Percentiles rank a stretch among this genome's conserved stretches.
Evolutionary conservation across 2,113 vertebrate genomes (phyloP).

Genomic region (Colistium nudipinnis): DNA sequence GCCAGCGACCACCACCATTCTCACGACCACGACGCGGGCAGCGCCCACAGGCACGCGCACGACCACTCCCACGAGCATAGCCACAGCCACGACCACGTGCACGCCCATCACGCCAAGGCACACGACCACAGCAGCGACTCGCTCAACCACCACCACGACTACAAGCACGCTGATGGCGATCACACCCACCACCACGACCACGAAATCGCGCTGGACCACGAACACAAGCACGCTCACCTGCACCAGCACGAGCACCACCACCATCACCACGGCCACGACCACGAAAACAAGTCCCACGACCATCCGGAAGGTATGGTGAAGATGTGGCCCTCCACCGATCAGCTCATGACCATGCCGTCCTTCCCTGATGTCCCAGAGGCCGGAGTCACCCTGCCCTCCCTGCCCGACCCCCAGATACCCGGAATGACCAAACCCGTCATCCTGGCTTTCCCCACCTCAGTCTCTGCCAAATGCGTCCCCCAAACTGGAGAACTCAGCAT

Average conservation of each 20-base stretch:
- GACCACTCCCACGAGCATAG: constrained; percentile 72
- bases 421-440: constrained; percentile 63
- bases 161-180: constrained; percentile 46
- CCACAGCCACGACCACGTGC: constrained; percentile 69
- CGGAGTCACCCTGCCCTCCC: constrained; percentile 53
- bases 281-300: not conserved
- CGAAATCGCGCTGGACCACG: constrained; percentile 76
- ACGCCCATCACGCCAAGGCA: constrained; percentile 70
- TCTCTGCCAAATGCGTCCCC: constrained; percentile 58
- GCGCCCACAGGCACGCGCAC: constrained; percentile 59
- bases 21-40: constrained; percentile 55
- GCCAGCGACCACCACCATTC: constrained; percentile 73
- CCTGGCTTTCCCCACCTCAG: constrained; percentile 54
- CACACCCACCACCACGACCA: constrained; percentile 80
- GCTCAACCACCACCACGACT: constrained; percentile 71
- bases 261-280: constrained; percentile 71
- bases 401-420: constrained; percentile 69
- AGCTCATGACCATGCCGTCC: constrained; percentile 46
- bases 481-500: rapidly evolving
- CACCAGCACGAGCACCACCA: constrained; percentile 81
- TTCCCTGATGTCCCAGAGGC: constrained; percentile 54
- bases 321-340: constrained; percentile 58
- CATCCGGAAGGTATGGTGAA: constrained; percentile 57
- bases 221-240: constrained; percentile 77
- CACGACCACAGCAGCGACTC: constrained; percentile 69